Conservation (phyloP, 2,113 vertebrate species). For the Passer montanus region DNA sequence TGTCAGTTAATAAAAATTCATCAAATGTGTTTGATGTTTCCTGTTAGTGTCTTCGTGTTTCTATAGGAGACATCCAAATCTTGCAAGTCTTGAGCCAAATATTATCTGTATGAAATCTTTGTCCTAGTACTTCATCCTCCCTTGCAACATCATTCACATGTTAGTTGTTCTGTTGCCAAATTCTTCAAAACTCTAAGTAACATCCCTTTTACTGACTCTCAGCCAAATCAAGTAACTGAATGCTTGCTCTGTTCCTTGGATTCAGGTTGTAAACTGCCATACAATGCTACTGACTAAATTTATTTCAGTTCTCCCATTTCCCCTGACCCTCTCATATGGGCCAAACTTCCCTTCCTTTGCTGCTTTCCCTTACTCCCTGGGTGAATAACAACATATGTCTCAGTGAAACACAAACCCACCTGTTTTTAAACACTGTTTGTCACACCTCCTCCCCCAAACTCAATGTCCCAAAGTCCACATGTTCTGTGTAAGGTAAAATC, state of each 20-base stretch:
- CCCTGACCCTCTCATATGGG: not conserved
- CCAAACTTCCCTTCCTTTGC: not conserved
- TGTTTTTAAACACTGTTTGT: not conserved
- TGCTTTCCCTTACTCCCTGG: not conserved
- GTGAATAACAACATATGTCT: not conserved
- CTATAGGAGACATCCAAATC: constrained; percentile 30
- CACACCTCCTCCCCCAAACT: not conserved
- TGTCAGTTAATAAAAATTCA: constrained; percentile 63
- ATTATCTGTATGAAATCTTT: constrained; percentile 69
- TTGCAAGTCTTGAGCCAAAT: constrained; percentile 48
- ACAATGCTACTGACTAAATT: constrained; percentile 19
- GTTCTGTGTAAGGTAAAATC: not conserved
- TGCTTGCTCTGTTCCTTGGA: constrained; percentile 38
- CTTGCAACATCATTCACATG: constrained; percentile 66
- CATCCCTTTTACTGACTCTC: constrained; percentile 51
- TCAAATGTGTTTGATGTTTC: constrained; percentile 55
- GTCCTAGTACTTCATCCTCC: constrained; percentile 66
- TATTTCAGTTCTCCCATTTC: not conserved
- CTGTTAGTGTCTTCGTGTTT: constrained; percentile 15
- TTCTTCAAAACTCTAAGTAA: constrained; percentile 58
- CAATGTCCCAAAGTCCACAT: not conserved
- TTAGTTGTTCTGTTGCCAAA: constrained; percentile 66
- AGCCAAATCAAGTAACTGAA: constrained; percentile 51
- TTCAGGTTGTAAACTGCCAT: constrained; percentile 48
- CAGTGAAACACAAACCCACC: not conserved